These are phyloP conservation scores for Noctilio leporinus DNA, from an alignment of 2,113 vertebrate genomes.

Conservation along the genomic window DNA sequence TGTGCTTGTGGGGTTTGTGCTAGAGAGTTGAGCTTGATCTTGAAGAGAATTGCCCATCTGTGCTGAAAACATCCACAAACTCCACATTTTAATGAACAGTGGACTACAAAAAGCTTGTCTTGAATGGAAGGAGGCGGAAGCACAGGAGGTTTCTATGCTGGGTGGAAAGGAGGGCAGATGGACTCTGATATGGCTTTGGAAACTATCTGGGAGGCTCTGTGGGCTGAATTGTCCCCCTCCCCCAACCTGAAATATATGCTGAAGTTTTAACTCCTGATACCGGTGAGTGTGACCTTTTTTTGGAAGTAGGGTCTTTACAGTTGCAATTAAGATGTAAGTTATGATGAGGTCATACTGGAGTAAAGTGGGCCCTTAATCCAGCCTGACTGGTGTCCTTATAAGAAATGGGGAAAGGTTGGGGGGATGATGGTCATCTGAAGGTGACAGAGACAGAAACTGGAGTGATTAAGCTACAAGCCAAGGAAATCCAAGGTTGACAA, in stretches of 20 bases:
- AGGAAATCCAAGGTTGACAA: not conserved
- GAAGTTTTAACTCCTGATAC: not conserved
- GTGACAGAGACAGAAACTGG: not conserved
- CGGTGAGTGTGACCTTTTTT: not conserved
- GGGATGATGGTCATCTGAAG: not conserved
- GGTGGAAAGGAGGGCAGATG: not conserved
- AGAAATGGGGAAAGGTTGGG: not conserved
- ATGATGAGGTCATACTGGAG: not conserved
- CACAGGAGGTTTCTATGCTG: not conserved
- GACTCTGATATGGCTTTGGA: not conserved
- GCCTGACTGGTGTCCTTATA: not conserved
- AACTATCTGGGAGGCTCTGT: not conserved
- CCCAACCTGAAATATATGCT: not conserved
- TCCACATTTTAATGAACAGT: not conserved
- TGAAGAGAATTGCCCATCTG: not conserved
- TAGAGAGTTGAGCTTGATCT: constrained; percentile 24
- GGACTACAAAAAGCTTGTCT: not conserved
- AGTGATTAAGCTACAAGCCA: not conserved
- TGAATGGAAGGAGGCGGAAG: not conserved
- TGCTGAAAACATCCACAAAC: not conserved
- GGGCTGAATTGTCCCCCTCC: not conserved
- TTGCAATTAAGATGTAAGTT: not conserved
- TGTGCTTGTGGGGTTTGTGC: not conserved
- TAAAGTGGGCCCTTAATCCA: not conserved
- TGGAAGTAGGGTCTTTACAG: not conserved